Base-by-base conservation (phyloP, 2,888 invertebrate genomes). In the Agrochola lota region DNA sequence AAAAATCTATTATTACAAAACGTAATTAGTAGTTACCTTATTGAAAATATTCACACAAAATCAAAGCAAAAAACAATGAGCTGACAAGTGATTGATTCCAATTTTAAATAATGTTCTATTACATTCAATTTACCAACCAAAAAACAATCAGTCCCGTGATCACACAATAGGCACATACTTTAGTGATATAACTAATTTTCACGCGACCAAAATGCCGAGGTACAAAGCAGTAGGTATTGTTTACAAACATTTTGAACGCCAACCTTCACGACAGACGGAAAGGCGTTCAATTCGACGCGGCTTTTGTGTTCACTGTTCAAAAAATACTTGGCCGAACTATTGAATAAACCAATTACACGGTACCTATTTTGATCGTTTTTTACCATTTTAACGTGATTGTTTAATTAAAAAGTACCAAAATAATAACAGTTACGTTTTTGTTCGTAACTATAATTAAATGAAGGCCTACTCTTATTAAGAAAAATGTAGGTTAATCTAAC, bases 251-350 rank as follows among this genome's bases (percentile, higher is more conserved):
- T 77, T 66, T 20, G 7, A 59, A 74, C 62, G 66, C 17, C 64
- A 75, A 72, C 87, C 82, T 86, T 86, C 87, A 68, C 55, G 52
- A 77, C 35, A 77, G 80, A 84, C 90, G 85, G 88, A 87, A 89
- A 89, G 78, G 78, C 64, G 72, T 71, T 62, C 79, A 68, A 90
- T 89, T 87, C 52, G 87, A 80, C 68, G 73, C 82, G 83, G 86
- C 74, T 81, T 79, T 90, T 86, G 85, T 88, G 71, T 69, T 3
- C 15, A 69, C 40, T 60, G 15, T 46, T 71, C 66, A 77, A 78
- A 85, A 85, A 84, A 83, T 2, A 73, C 66, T 64, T 73, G 52
- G 60, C 35, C 72, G 67, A 40, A 59, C 73, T 62, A 69, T 59
- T 79, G 82, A 76, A 83, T 82, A 77, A 81, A 83, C 78, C 30